phyloP scores from a whole-genome alignment of 2,888 invertebrate genomes.

The Augiades crinisus region DNA sequence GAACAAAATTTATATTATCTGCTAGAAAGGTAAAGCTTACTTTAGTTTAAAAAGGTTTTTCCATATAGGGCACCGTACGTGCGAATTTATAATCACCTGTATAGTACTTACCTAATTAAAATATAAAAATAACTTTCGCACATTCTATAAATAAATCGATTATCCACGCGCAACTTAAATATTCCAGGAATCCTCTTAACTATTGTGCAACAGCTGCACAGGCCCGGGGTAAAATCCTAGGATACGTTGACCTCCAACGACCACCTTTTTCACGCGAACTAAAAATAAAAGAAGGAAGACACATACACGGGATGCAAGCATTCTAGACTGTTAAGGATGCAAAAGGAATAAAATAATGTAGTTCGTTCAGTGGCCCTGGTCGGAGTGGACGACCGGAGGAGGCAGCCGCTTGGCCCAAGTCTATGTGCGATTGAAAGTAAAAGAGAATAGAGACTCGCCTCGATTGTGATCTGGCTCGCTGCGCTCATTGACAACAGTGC shows the following conservation, averaged over 20 bases:
- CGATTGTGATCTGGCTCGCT: slow-evolving; percentile 46
- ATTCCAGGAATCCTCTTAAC: slow-evolving; percentile 64
- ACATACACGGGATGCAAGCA: slow-evolving; percentile 60
- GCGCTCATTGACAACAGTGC: slow-evolving; percentile 53
- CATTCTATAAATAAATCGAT: slow-evolving; percentile 40
- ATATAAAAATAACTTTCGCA: neutral
- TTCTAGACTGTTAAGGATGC: slow-evolving; percentile 61
- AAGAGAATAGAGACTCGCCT: slow-evolving; percentile 46
- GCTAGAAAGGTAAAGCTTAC: too few relatives aligned
- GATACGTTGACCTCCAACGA: slow-evolving; percentile 68
- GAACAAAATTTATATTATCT: too few relatives aligned
- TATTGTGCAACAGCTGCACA: slow-evolving; percentile 77
- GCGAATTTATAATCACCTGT: too few relatives aligned
- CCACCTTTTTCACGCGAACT: slow-evolving; percentile 66
- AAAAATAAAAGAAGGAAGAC: slow-evolving; percentile 73
- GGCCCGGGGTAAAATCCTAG: slow-evolving; percentile 66
- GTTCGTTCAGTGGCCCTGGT: slow-evolving; percentile 63
- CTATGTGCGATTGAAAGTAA: slow-evolving; percentile 50
- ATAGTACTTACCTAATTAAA: neutral
- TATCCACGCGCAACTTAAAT: slow-evolving; percentile 45
- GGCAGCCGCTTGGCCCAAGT: slow-evolving; percentile 42
- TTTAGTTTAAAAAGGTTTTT: neutral
- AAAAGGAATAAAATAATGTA: slow-evolving; percentile 61
- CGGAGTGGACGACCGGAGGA: slow-evolving; percentile 41
- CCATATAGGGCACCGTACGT: too few relatives aligned